Evolutionary conservation across 2,888 invertebrate species (phyloP), one percentile per base, ranked within the genome.

Genomic region (Odontothrips loti): DNA sequence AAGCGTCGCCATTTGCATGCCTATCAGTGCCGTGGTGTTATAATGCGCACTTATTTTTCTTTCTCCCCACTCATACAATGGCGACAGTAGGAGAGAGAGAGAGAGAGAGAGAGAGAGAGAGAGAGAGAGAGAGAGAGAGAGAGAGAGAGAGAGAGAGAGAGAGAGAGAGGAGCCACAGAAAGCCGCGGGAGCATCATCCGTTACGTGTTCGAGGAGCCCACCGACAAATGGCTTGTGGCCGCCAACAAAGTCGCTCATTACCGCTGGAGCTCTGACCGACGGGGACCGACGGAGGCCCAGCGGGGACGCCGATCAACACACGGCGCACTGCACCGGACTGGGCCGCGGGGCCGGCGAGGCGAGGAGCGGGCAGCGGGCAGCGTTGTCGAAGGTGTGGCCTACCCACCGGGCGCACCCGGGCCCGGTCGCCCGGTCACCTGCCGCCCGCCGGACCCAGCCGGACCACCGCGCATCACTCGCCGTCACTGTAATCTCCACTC

Each of bases 51-150:
- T 43, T 43, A 43, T 43, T 43, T 43, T 43, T 43, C 34, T 43
- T 43, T 43, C 34, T 10, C 51, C 15, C 1, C 15, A 10, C 51
- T 17, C 15, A 51, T 17, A 20, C 20, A 20, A 51, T 6, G 20
- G 51, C 1, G 51, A 2, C 15, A 51, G 6, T 6, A 20, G 1
- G 51, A 51, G 12, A 51, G 51, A 51, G 51, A 51, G 51, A 51
- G 51, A 51, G 51, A 51, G 51, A 51, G 51, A 51, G 51, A 51
- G 51, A 2, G 51, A 51, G 51, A 51, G 51, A 51, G 51, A 51
- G 51, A 51, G 51, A 51, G 51, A 51, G 51, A 51, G 51, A 51
- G 51, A 51, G 51, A 51, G 51, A 51, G 51, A 51, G 51, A 51
- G 51, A 51, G 51, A 2, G 51, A 51, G 51, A 51, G 51, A 51